Evolutionary conservation across 2,888 invertebrate genomes (phyloP).

Genomic region (Caenorhabditis sp.): DNA sequence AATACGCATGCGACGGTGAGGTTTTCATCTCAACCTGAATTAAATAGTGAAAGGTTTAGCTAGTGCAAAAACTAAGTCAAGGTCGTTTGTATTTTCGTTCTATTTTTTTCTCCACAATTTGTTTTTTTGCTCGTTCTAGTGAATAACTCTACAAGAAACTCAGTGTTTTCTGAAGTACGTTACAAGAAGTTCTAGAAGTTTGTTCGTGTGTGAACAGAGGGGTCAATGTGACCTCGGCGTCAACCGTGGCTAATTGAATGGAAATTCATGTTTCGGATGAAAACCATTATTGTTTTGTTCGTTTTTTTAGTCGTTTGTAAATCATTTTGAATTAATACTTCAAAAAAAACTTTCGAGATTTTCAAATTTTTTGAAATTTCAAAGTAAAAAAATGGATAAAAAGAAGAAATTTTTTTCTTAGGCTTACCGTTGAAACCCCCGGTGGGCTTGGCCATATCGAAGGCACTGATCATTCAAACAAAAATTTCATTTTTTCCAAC

Average conservation of each 20-base stretch:
- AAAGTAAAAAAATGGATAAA: too few relatives aligned
- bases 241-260: not conserved
- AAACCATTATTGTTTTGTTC: not conserved
- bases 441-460: too few relatives aligned
- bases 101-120: not conserved
- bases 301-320: not conserved
- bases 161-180: not conserved
- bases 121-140: not conserved
- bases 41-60: not conserved
- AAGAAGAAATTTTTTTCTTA: too few relatives aligned
- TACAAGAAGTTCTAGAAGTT: not conserved
- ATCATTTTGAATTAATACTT: not conserved
- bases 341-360: not conserved
- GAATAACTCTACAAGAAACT: not conserved
- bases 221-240: not conserved
- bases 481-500: too few relatives aligned
- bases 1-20: too few relatives aligned
- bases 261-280: slow-evolving; percentile 2
- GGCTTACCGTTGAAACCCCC: too few relatives aligned
- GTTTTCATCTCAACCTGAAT: not conserved
- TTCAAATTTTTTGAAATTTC: too few relatives aligned
- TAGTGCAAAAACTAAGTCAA: slow-evolving; percentile 6
- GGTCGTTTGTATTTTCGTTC: not conserved
- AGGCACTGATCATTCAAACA: too few relatives aligned
- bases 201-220: not conserved